Conservation (phyloP, 2,797 vertebrate genomes). For the Fringilla coelebs region DNA sequence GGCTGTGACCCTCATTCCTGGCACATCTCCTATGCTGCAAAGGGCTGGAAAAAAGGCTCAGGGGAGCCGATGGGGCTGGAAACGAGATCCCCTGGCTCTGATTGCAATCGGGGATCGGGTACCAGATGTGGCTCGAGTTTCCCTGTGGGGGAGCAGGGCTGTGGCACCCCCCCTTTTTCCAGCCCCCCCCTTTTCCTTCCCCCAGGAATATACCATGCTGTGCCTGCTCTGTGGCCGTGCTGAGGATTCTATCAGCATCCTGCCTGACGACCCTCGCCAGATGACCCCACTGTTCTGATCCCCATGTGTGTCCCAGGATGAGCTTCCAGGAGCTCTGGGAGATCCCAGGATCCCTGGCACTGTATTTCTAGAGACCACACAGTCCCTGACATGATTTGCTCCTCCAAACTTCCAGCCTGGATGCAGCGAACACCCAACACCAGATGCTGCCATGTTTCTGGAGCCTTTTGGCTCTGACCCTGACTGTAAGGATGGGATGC, state of each 20-base stretch:
- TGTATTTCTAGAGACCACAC: not conserved
- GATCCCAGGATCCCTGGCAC: not conserved
- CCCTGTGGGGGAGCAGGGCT: not conserved
- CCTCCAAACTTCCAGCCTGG: not conserved
- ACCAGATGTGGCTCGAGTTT: not conserved
- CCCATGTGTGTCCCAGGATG: rapidly evolving
- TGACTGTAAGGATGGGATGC: not conserved
- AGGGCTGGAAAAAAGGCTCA: not conserved
- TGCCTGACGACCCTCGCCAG: slow-evolving; percentile 94
- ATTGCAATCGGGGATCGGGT: not conserved
- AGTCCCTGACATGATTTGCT: not conserved
- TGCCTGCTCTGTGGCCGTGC: slow-evolving; percentile 96
- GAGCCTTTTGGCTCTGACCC: not conserved
- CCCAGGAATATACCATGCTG: slow-evolving; percentile 80
- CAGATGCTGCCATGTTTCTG: rapidly evolving
- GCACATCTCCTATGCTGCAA: not conserved
- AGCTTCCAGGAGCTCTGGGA: not conserved
- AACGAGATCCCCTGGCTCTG: not conserved
- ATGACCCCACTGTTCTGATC: slow-evolving; percentile 76
- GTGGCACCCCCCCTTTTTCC: not conserved
- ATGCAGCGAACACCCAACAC: rapidly evolving
- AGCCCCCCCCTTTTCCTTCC: not conserved
- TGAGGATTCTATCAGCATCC: slow-evolving; percentile 92
- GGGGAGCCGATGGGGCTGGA: not conserved
- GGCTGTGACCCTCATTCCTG: not conserved